These are phyloP conservation scores for Xenopus borealis DNA, from an alignment of 2,113 vertebrate genomes.

Conservation along the genomic window DNA sequence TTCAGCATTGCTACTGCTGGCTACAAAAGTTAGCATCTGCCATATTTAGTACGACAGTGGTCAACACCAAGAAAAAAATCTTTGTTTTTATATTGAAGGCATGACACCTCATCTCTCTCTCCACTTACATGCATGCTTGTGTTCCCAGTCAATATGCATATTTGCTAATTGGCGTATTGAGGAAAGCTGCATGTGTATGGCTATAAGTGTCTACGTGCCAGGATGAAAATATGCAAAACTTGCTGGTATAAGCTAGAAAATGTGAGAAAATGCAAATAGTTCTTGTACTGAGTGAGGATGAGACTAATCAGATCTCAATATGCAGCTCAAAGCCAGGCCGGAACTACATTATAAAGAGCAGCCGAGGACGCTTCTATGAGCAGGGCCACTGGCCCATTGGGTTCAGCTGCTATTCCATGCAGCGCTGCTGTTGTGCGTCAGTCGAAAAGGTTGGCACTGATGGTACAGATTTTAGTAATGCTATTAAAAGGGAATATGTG, in stretches of 20 bases:
- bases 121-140: background rate
- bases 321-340: background rate
- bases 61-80: too few relatives aligned
- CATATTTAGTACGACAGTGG: background rate
- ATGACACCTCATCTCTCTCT: background rate
- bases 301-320: slow-evolving; percentile 2
- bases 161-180: background rate
- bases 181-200: background rate
- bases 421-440: too few relatives aligned
- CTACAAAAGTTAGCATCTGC: too few relatives aligned
- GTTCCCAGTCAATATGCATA: background rate
- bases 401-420: too few relatives aligned
- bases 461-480: too few relatives aligned
- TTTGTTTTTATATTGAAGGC: background rate
- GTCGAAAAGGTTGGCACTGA: too few relatives aligned
- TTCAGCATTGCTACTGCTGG: too few relatives aligned
- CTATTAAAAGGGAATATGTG: too few relatives aligned
- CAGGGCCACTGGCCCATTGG: too few relatives aligned
- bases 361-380: too few relatives aligned
- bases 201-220: background rate
- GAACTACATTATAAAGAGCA: too few relatives aligned
- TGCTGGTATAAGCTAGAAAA: background rate
- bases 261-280: background rate
- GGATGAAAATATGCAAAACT: background rate
- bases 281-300: background rate